Evolutionary conservation across 2,113 vertebrate species (phyloP), one percentile per base, ranked within the genome.

Genomic region (Telmatochromis sp.): DNA sequence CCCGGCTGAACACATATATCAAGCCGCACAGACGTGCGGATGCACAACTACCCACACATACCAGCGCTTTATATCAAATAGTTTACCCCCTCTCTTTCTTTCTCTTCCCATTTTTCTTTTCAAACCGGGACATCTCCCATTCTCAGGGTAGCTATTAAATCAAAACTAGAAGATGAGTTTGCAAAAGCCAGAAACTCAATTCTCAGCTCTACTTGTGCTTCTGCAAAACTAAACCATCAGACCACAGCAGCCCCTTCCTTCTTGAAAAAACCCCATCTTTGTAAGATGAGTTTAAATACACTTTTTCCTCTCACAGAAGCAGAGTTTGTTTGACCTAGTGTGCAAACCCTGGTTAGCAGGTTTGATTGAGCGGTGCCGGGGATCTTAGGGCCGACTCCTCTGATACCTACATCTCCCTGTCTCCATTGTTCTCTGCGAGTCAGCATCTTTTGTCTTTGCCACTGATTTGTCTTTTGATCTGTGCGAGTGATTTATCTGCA

Each of bases 381-480:
- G 93, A 94, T 95, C 93, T 93, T 89, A 89, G 86, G 92, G 89
- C 92, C 83, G 65, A 92, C 94, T 96, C 93, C 95, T 95, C 93
- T 93, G 95, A 96, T 96, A 93, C 92, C 88, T 94, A 81, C 80
- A 82, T 95, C 94, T 94, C 90, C 85, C 89, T 55, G 91, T 94
- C 92, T 94, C 94, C 86, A 95, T 96, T 96, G 96, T 96, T 96
- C 95, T 91, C 91, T 75, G 89, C 94, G 37, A 95, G 88, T 97
- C 95, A 94, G 96, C 95, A 95, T 96, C 96, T 96, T 96, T 96
- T 96, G 96, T 97, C 95, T 96, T 91, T 94, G 95, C 94, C 94
- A 92, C 93, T 93, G 95, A 96, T 96, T 96, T 95, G 93, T 95
- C 96, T 96, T 96, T 97, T 97, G 95, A 97, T 96, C 94, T 96